These are phyloP conservation scores for Hylaeus anthracinus DNA, from an alignment of 1,140 invertebrate species.

Conservation along the genomic window DNA sequence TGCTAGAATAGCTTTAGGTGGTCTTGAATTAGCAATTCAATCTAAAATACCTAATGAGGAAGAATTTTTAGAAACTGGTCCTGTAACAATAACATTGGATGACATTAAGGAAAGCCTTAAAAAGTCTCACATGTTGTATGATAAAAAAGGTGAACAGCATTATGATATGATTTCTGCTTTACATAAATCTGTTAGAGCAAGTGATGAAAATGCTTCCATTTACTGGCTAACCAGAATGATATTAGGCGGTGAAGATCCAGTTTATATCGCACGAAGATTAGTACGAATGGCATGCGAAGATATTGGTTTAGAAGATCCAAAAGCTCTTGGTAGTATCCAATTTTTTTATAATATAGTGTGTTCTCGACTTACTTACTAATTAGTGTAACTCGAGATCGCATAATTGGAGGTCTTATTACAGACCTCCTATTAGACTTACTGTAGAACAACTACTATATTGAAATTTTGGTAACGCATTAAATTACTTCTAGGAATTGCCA, in stretches of 20 bases:
- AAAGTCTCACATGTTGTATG: constrained; percentile 88
- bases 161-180: constrained; percentile 92
- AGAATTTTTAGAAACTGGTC: constrained; percentile 58
- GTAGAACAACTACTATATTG: neutral
- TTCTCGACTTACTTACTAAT: too few relatives aligned
- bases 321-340: constrained; percentile 77
- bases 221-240: constrained; percentile 93
- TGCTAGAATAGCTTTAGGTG: constrained; percentile 89
- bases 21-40: constrained; percentile 87
- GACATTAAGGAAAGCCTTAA: constrained; percentile 85
- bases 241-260: constrained; percentile 90
- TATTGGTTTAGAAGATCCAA: constrained; percentile 83
- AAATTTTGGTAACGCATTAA: neutral
- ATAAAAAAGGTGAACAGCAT: constrained; percentile 90
- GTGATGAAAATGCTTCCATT: constrained; percentile 90
- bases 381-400: too few relatives aligned
- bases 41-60: constrained; percentile 75
- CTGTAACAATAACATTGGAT: constrained; percentile 82
- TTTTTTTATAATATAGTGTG: neutral
- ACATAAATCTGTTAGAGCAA: constrained; percentile 92
- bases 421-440: too few relatives aligned
- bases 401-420: too few relatives aligned
- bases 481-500: constrained; percentile 81
- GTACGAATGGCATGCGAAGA: constrained; percentile 90
- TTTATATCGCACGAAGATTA: constrained; percentile 90